Percentiles rank a stretch among this genome's conserved stretches.
Evolutionary conservation across 2,797 vertebrate species (phyloP).

Genomic region (Cygnus olor): DNA sequence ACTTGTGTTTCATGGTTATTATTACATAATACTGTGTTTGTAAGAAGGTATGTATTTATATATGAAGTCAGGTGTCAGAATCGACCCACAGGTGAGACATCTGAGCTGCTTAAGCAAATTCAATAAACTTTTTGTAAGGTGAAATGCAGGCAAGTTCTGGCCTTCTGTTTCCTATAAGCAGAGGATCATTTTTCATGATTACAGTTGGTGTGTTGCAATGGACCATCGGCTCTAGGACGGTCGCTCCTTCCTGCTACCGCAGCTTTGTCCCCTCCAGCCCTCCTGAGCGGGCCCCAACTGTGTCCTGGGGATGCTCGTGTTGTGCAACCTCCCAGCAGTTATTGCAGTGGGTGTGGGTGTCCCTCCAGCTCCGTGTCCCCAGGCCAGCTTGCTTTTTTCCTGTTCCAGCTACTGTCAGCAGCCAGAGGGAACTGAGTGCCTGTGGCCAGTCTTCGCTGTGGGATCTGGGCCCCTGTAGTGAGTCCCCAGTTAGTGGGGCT

Average conservation of each 20-base stretch:
- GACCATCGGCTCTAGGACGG: neutral
- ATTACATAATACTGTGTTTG: neutral
- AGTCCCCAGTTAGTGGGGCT: neutral
- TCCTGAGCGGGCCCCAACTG: accelerated
- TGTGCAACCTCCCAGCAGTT: neutral
- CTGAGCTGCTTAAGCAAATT: neutral
- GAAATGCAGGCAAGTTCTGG: neutral
- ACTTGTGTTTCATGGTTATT: neutral
- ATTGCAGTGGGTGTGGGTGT: neutral
- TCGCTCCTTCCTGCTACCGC: neutral
- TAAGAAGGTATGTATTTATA: neutral
- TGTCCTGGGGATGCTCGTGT: neutral
- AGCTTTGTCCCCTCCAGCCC: neutral
- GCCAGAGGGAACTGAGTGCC: neutral
- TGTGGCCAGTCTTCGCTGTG: accelerated
- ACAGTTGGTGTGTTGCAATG: accelerated
- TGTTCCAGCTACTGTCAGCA: neutral
- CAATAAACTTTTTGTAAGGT: neutral
- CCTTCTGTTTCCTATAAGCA: neutral
- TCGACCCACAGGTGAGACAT: neutral
- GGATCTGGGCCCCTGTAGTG: neutral
- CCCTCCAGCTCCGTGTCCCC: neutral
- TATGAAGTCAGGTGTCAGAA: neutral
- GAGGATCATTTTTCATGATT: neutral
- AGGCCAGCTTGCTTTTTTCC: neutral